Evolutionary conservation across 2,113 vertebrate species (phyloP).

Genomic region (Gavialis gangeticus): DNA sequence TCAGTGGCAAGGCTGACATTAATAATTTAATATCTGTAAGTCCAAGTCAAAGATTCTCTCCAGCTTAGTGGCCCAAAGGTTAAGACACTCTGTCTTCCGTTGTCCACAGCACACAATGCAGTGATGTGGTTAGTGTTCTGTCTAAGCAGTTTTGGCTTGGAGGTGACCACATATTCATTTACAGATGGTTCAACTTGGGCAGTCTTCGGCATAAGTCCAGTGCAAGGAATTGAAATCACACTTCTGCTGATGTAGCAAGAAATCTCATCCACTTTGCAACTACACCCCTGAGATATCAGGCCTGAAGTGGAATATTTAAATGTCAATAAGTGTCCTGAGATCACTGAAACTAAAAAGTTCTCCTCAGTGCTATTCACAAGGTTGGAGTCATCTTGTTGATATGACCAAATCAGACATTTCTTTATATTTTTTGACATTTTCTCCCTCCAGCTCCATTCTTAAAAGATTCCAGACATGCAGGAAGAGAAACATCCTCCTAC

Average conservation of each 20-base stretch:
- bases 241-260: no score
- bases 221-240: no score
- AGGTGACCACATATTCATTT: no score
- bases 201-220: no score
- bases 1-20: background rate
- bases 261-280: background rate
- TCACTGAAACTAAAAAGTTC: background rate
- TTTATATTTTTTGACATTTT: background rate
- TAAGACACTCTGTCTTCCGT: no score
- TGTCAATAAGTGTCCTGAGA: background rate
- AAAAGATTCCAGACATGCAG: background rate
- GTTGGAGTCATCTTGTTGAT: background rate
- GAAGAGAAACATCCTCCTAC: background rate
- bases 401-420: background rate
- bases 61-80: no score
- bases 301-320: conserved; percentile 10
- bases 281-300: background rate
- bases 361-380: background rate
- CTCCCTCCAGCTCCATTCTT: background rate
- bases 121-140: no score
- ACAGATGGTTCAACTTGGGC: no score
- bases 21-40: no score
- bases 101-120: no score
- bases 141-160: no score
- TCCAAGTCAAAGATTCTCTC: no score